Base-by-base conservation (phyloP, 2,888 invertebrate genomes). In the Candidula unifasciata region DNA sequence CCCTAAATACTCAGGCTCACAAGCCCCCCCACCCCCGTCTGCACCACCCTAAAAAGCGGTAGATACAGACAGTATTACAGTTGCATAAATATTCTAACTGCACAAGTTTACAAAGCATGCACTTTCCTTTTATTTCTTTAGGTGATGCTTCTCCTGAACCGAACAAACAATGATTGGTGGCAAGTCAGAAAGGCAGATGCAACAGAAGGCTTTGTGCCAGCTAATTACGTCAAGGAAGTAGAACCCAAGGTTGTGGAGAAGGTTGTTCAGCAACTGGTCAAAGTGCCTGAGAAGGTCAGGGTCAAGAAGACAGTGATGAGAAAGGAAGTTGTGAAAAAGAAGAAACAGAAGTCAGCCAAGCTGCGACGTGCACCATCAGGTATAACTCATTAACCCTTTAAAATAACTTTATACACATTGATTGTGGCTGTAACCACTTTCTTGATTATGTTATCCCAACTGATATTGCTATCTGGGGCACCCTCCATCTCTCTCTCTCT, bases 121-220 rank as follows among this genome's bases (percentile, higher is more conserved):
- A n/a, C n/a, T 69, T n/a, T 35, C 24, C 35, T 69, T 69, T 3
- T 69, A 13, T 54, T 74, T 54, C 0, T 92, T 33, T 90, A 95
- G 94, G 95, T 96, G 2, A 97, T 99, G 97, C 96, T 97, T 91
- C 95, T 99, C 0, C 95, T 99, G 87, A 97, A 97, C 93, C 98
- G 98, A 94, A 98, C 97, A 13, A 99, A 99, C 94, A 96, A 96
- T 0, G 99, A 99, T 93, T 99, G 99, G 99, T 99, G 99, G 99
- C 97, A 97, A 90, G 97, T 99, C n/a, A 95, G 98, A 24, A 97
- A 97, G 93, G 96, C 96, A 0, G 97, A 97, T 92, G 97, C 98
- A 0, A 96, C 96, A 0, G 99, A 99, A 91, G 99, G 99, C 1
- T 99, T 98, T 94, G 98, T 99, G 5, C 99, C 99, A 0, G 98